These are phyloP conservation scores for Drosophila stalkeri DNA, from an alignment of 2,888 invertebrate genomes.

Conservation along the genomic window DNA sequence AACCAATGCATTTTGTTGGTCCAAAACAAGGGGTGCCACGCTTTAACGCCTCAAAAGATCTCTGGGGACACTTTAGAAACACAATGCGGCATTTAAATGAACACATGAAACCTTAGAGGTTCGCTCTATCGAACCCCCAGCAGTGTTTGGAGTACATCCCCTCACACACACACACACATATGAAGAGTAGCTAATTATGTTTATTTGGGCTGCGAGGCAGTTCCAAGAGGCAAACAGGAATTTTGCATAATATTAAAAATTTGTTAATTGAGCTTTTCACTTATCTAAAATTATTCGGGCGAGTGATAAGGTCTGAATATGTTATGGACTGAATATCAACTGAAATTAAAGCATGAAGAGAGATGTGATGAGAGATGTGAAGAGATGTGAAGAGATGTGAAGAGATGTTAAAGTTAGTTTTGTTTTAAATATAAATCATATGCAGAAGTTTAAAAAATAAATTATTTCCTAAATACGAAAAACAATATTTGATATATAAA, in stretches of 20 bases:
- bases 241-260: slow-evolving; percentile 7
- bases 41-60: slow-evolving; percentile 84
- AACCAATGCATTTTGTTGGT: slow-evolving; percentile 82
- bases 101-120: slow-evolving; percentile 63
- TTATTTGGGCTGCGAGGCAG: slow-evolving; percentile 2
- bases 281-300: slow-evolving; percentile 1
- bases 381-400: neutral
- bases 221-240: neutral
- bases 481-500: too few relatives aligned
- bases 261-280: slow-evolving; percentile 15
- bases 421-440: neutral
- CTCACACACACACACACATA: neutral
- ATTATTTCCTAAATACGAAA: too few relatives aligned
- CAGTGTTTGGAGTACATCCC: neutral
- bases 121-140: slow-evolving; percentile 25
- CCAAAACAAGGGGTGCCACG: slow-evolving; percentile 80
- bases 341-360: neutral
- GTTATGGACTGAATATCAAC: neutral
- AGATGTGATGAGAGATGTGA: neutral
- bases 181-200: slow-evolving; percentile 24
- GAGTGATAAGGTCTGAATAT: neutral
- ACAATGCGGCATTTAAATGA: slow-evolving; percentile 80
- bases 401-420: neutral
- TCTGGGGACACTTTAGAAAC: slow-evolving; percentile 80
- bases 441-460: too few relatives aligned